Evolutionary conservation across 1,140 invertebrate genomes (phyloP).

Genomic region (Leptinotarsa defecta): DNA sequence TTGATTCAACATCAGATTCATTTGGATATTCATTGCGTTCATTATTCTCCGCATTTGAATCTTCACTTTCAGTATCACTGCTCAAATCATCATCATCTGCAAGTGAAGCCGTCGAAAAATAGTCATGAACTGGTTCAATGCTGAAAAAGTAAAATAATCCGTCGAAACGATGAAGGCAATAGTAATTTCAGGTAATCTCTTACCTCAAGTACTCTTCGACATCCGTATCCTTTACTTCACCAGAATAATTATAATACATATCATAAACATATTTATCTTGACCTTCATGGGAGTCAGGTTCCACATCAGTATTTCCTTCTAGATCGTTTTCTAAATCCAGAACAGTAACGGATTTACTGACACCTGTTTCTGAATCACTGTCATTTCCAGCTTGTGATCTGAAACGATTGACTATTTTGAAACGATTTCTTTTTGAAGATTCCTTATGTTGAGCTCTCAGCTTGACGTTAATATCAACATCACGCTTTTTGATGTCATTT

Average conservation of each 20-base stretch:
- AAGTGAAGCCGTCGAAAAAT: constrained; percentile 58
- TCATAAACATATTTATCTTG: constrained; percentile 61
- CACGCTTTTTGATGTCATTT: constrained; percentile 55
- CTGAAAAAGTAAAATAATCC: constrained; percentile 17
- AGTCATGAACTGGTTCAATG: constrained; percentile 56
- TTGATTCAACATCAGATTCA: constrained; percentile 60
- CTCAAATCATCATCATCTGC: constrained; percentile 53
- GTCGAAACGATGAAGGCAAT: no score
- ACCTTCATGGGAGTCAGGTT: constrained; percentile 4
- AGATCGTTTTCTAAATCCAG: constrained; percentile 55
- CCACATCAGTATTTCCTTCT: constrained; percentile 36
- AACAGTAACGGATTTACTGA: constrained; percentile 41
- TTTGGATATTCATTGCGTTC: constrained; percentile 66
- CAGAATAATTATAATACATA: constrained; percentile 60
- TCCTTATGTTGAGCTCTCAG: constrained; percentile 57
- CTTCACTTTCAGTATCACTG: constrained; percentile 57
- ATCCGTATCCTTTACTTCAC: constrained; percentile 61
- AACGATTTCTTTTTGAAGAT: constrained; percentile 56
- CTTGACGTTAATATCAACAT: constrained; percentile 58
- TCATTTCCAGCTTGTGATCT: constrained; percentile 34
- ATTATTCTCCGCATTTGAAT: constrained; percentile 65
- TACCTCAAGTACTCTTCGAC: constrained; percentile 53
- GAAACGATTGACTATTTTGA: constrained; percentile 59
- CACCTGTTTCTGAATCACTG: constrained; percentile 28
- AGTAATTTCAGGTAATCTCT: constrained; percentile 38